Evolutionary conservation across 2,888 invertebrate species (phyloP), one percentile per base, ranked within the genome.

Genomic region (Lasiommata megera): DNA sequence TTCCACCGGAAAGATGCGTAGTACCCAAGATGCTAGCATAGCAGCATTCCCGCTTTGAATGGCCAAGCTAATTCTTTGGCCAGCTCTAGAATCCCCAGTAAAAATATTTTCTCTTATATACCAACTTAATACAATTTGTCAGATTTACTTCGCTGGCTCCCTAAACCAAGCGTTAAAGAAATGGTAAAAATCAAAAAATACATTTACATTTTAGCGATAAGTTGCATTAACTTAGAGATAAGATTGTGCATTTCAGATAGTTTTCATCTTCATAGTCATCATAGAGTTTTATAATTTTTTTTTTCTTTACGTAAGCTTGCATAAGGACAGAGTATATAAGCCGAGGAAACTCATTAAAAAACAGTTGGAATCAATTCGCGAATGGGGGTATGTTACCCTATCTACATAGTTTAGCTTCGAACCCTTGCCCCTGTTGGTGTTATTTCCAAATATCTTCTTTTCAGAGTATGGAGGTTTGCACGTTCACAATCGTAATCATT

Each of bases 351-450:
- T 98, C 69, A 95, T 94, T 70, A 94, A 94, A 77, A 96, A 96
- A 80, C 98, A 98, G 82, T 92, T 98, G 76, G 95, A 96, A 81
- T 95, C 95, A 70, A 94, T 98, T 69, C 94, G 96, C 77, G 95
- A 97, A 84, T 92, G 94, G 87, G 98, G 97, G 97, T 97, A 92
- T 80, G 87, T 87, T 64, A 61, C 72, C 73, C 74, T 73, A 67
- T 59, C 67, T 67, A 77, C 61, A 79, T 72, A 76, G 68, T 73
- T 70, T 63, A 66, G 61, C 72, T 66, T 72, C 66, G 9, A 31
- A 31, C 31, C 31, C 9, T 31, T 31, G 31, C 9, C 9, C 7
- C 1, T 31, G 7, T 31, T 31, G 31, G 31, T 7, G 5, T 8
- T 31, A 9, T 8, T 31, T 31, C n/a, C n/a, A n/a, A n/a, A n/a